These are phyloP conservation scores for Luperina nickerlii DNA, from an alignment of 2,888 invertebrate genomes.

Conservation along the genomic window DNA sequence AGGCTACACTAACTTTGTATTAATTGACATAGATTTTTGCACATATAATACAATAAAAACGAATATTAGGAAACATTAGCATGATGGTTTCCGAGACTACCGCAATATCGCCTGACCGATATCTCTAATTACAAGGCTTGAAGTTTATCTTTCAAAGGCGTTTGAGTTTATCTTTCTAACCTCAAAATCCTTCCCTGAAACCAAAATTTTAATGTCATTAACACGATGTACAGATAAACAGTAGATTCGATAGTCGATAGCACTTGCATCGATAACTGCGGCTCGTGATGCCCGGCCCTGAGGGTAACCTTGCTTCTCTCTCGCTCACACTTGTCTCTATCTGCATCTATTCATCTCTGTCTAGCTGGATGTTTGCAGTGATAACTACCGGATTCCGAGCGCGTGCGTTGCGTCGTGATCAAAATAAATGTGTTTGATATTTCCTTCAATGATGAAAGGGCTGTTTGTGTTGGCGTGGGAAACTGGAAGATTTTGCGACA, in stretches of 20 bases:
- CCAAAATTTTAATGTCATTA: conserved; percentile 60
- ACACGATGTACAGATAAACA: conserved; percentile 57
- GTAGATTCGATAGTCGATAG: conserved; percentile 39
- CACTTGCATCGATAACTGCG: conserved; percentile 65
- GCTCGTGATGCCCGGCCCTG: conserved; percentile 81
- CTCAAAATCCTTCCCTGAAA: conserved; percentile 50
- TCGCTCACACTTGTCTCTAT: conserved; percentile 71
- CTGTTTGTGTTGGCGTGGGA: conserved; percentile 54
- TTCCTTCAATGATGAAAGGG: conserved; percentile 57
- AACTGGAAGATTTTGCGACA: conserved; percentile 16
- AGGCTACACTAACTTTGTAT: conserved; percentile 34
- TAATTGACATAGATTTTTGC: conserved; percentile 52
- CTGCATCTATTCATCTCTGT: conserved; percentile 73
- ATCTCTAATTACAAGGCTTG: conserved; percentile 31
- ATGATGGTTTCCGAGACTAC: neutral
- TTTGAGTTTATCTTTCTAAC: conserved; percentile 37
- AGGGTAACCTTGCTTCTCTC: conserved; percentile 85
- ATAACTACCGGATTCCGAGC: conserved; percentile 87
- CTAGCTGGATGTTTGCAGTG: conserved; percentile 69
- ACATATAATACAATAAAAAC: conserved; percentile 14
- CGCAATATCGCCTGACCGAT: conserved; percentile 32
- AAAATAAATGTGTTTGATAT: conserved; percentile 46
- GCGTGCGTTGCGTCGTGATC: conserved; percentile 72
- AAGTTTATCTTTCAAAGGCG: conserved; percentile 33
- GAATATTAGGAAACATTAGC: conserved; percentile 10